phyloP scores from a whole-genome alignment of 2,113 vertebrate genomes.

The Panurus biarmicus region DNA sequence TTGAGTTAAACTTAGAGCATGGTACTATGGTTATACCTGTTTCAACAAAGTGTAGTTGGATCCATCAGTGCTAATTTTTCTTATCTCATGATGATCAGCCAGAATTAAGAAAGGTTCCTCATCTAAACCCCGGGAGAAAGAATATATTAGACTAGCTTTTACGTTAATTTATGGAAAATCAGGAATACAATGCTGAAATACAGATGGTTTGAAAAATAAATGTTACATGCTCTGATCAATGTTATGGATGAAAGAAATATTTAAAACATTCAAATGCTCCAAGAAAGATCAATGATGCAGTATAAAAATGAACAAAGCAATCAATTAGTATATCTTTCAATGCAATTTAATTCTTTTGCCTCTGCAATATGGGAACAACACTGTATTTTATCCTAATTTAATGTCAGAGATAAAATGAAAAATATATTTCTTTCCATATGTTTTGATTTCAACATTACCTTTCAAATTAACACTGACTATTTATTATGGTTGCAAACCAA shows the following conservation, averaged over 20 bases:
- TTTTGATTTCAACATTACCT: neutral
- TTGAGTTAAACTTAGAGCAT: conserved; percentile 41
- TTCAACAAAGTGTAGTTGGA: conserved; percentile 97
- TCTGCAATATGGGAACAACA: conserved; percentile 3
- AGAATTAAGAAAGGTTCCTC: conserved; percentile 97
- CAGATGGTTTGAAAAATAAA: conserved; percentile 58
- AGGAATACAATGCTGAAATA: conserved; percentile 61
- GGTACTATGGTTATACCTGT: conserved; percentile 80
- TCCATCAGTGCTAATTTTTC: conserved; percentile 95
- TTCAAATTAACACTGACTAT: neutral
- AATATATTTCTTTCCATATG: neutral
- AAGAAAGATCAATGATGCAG: conserved; percentile 61
- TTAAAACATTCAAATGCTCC: conserved; percentile 63
- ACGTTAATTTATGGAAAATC: conserved; percentile 62
- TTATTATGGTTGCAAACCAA: neutral
- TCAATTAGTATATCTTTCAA: conserved; percentile 57
- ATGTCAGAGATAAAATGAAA: conserved; percentile 7
- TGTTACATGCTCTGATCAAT: conserved; percentile 55
- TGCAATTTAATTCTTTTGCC: conserved; percentile 1
- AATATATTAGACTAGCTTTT: conserved; percentile 52
- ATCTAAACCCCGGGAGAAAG: conserved; percentile 74
- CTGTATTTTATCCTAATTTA: conserved; percentile 9
- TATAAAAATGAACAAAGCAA: conserved; percentile 64
- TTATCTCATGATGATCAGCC: conserved; percentile 97
- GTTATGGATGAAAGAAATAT: conserved; percentile 64